Evolutionary conservation across 2,888 invertebrate genomes (phyloP).

Genomic region (Hetaerina titia): DNA sequence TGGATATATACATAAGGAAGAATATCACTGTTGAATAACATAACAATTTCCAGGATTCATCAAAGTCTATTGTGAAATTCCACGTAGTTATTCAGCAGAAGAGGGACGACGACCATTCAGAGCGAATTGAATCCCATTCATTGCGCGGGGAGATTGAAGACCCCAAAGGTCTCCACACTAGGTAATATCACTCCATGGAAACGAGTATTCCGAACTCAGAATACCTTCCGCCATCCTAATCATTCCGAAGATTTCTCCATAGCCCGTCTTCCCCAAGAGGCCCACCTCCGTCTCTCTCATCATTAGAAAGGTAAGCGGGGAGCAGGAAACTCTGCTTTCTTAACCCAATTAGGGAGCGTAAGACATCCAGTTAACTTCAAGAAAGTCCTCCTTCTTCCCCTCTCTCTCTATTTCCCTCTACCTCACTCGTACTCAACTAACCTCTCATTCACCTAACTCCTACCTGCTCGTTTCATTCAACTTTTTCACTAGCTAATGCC

Average conservation of each 20-base stretch:
- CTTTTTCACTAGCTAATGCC: background rate
- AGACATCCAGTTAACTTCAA: constrained; percentile 33
- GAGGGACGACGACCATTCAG: too few species aligned
- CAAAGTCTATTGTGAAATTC: too few species aligned
- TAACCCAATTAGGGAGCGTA: constrained; percentile 45
- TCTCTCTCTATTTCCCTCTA: background rate
- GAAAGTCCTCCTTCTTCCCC: constrained; percentile 26
- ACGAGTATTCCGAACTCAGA: background rate
- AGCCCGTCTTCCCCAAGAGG: background rate
- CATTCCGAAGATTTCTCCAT: background rate
- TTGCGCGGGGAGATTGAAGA: too few species aligned
- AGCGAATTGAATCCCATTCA: too few species aligned
- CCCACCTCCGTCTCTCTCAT: background rate
- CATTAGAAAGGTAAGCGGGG: constrained; percentile 27
- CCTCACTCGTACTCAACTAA: background rate
- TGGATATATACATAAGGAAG: too few species aligned
- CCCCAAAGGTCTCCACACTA: background rate
- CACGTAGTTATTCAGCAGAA: too few species aligned
- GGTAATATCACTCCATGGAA: background rate
- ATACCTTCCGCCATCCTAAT: background rate
- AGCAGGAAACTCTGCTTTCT: constrained; percentile 24
- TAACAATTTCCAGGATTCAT: too few species aligned
- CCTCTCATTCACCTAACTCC: background rate
- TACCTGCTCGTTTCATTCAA: background rate
- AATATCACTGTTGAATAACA: too few species aligned